Conservation (phyloP, 2,797 vertebrate genomes). For the Muraenolepis orangiensis region DNA sequence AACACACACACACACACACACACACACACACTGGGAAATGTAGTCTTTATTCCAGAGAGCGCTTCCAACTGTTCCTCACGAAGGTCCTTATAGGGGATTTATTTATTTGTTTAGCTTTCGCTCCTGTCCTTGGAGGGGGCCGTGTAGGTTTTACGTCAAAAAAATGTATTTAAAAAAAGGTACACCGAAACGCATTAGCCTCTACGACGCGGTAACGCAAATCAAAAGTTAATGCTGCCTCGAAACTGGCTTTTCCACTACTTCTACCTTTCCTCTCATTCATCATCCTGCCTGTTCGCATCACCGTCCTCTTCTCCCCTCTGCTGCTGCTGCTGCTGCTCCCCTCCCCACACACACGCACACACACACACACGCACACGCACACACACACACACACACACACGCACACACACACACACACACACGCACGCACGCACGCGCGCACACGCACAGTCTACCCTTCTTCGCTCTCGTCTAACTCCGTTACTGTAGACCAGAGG, state of each 20-base stretch:
- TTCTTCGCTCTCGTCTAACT: neutral
- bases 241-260: slow-evolving; percentile 18
- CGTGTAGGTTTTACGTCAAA: neutral
- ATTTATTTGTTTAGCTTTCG: neutral
- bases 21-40: too few relatives aligned
- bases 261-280: slow-evolving; percentile 14
- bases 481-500: neutral
- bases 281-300: slow-evolving; percentile 28
- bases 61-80: neutral
- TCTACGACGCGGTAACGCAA: slow-evolving; percentile 6
- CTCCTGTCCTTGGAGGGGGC: neutral
- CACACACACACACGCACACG: neutral
- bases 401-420: too few relatives aligned
- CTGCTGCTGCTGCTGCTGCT: neutral
- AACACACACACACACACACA: too few relatives aligned
- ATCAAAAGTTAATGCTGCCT: slow-evolving; percentile 10
- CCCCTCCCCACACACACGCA: neutral
- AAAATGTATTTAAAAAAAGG: neutral
- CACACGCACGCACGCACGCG: too few relatives aligned
- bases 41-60: neutral
- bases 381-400: too few relatives aligned
- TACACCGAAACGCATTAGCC: neutral
- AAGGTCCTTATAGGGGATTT: neutral
- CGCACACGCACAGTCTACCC: too few relatives aligned
- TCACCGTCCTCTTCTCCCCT: neutral